Base-by-base conservation (phyloP, 2,888 invertebrate genomes). In the Nymphalis c-album region DNA sequence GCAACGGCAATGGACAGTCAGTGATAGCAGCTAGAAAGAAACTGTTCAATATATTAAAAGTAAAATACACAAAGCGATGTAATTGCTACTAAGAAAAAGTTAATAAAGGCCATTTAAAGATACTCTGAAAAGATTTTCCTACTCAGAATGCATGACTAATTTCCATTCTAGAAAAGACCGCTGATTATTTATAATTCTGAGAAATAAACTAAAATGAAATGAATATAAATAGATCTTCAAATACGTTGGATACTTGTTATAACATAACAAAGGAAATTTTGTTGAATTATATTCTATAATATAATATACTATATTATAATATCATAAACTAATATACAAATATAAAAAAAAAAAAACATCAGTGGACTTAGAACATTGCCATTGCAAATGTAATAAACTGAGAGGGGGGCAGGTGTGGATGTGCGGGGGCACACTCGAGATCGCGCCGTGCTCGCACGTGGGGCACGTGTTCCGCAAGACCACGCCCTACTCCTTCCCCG, bases 401-500 rank as follows among this genome's bases (percentile, higher is more conserved):
- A 46, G 48, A 47, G 73, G 72, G 77, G 75, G 83, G 74, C 93
- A 98, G 98, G 96, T 98, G 90, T 98, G 98, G 98, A 97, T 98
- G 97, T 98, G 98, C 94, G 98, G 98, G 84, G 98, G 98, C 81
- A 94, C 95, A 81, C 94, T 98, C 93, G 97, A 98, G 94, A 98
- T 98, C 84, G 95, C 97, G 80, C 98, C 98, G 84, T 98, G 98
- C 92, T 97, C 97, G 77, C 96, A 97, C 91, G 98, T 98, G 80
- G 98, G 98, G 78, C 98, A 98, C 94, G 98, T 98, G 85, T 98
- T 98, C 94, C 96, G 98, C 90, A 98, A 98, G 94, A 97, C 97
- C 79, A 98, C 99, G 78, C 99, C 99, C 66, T 99, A 99, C 93
- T 97, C 98, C 80, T 98, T 99, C 95, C 99, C 99, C 67, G 99